phyloP scores from a whole-genome alignment of 2,797 vertebrate genomes.

The Dryobates pubescens region DNA sequence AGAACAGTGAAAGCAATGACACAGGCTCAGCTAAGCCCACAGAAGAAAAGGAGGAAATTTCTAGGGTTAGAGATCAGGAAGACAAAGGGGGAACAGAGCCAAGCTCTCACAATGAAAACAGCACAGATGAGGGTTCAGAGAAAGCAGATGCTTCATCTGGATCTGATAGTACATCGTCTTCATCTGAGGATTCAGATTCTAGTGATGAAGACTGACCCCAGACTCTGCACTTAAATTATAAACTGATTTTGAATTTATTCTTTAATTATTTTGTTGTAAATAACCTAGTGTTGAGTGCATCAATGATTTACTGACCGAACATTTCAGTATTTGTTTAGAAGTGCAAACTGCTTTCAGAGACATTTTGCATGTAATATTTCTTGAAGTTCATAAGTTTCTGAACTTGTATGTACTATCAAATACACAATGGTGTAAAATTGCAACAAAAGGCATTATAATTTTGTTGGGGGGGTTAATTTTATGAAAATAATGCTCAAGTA shows the following conservation, averaged over 20 bases:
- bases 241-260: constrained; percentile 81
- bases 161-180: constrained; percentile 89
- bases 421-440: constrained; percentile 94
- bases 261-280: constrained; percentile 95
- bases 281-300: constrained; percentile 96
- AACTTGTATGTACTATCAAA: constrained; percentile 91
- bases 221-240: constrained; percentile 82
- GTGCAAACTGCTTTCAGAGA: constrained; percentile 97
- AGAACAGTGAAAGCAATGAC: constrained; percentile 89
- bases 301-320: constrained; percentile 89
- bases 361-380: constrained; percentile 98
- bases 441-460: constrained; percentile 99
- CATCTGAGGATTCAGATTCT: constrained; percentile 93
- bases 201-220: constrained; percentile 93
- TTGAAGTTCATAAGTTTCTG: constrained; percentile 92
- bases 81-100: constrained; percentile 86
- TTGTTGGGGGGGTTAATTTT: constrained; percentile 99
- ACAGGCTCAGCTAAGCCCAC: constrained; percentile 77
- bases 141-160: constrained; percentile 93
- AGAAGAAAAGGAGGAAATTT: constrained; percentile 79
- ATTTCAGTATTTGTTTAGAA: constrained; percentile 97
- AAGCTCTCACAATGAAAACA: constrained; percentile 91
- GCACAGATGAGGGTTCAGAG: constrained; percentile 94
- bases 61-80: constrained; percentile 76
- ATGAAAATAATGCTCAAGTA: constrained; percentile 92